Conservation (phyloP, 1,140 invertebrate genomes). For the Hylaeus anthracinus region DNA sequence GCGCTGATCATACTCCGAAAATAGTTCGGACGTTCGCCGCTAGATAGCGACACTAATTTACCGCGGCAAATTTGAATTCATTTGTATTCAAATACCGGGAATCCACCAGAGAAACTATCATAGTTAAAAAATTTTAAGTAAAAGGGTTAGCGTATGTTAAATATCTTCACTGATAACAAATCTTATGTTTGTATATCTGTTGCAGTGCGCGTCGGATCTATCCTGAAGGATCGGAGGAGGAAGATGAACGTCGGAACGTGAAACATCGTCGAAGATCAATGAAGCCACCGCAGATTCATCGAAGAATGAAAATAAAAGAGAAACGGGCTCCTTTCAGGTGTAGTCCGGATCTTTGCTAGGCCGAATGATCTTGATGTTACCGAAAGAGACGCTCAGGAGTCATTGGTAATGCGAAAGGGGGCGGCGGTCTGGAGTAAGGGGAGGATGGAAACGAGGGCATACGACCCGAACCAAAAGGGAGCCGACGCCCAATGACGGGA, state of each 20-base stretch:
- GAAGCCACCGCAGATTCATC: neutral
- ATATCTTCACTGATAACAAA: too few species aligned
- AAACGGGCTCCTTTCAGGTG: constrained; percentile 49
- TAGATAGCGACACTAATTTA: too few species aligned
- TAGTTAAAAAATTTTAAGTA: too few species aligned
- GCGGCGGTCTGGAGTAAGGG: neutral
- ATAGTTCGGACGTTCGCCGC: too few species aligned
- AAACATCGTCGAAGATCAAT: neutral
- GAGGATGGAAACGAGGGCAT: constrained; percentile 49
- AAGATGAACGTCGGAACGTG: too few species aligned
- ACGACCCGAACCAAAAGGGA: constrained; percentile 57
- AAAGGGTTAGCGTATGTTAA: too few species aligned
- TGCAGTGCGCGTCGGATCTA: too few species aligned
- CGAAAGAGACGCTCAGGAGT: constrained; percentile 31
- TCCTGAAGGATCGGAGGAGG: neutral
- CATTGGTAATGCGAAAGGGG: constrained; percentile 11
- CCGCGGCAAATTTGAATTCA: too few species aligned
- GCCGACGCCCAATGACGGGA: constrained; percentile 64
- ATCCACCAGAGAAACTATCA: too few species aligned
- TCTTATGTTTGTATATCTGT: too few species aligned
- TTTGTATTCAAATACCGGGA: too few species aligned
- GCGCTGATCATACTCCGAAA: too few species aligned
- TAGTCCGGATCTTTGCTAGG: neutral
- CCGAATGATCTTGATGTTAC: constrained; percentile 60
- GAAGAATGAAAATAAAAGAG: constrained; percentile 53